These are phyloP conservation scores for Odiellus spinosus DNA, from an alignment of 2,888 invertebrate species.

Conservation along the genomic window DNA sequence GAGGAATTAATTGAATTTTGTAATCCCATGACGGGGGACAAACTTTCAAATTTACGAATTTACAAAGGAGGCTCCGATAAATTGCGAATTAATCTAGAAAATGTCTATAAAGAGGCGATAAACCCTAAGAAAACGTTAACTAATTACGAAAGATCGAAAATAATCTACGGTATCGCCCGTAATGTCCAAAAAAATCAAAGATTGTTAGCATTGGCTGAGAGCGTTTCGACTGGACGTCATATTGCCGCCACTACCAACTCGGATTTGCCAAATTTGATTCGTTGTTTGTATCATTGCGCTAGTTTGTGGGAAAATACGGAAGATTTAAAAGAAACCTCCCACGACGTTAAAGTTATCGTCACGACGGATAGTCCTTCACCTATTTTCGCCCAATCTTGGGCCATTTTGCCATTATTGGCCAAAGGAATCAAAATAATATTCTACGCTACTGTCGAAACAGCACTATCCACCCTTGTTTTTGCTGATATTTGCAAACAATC, in stretches of 20 bases:
- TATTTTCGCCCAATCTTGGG: conserved; percentile 4
- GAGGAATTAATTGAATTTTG: too few species aligned
- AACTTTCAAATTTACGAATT: too few species aligned
- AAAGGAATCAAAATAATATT: conserved; percentile 6
- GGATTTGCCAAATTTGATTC: conserved; percentile 10
- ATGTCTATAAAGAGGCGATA: too few species aligned
- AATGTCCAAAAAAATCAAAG: conserved; percentile 5
- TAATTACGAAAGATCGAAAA: too few species aligned
- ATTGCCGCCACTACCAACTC: conserved; percentile 1
- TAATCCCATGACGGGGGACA: too few species aligned
- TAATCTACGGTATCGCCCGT: conserved; percentile 5
- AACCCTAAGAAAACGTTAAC: too few species aligned
- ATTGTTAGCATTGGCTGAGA: conserved; percentile 6
- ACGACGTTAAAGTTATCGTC: background rate
- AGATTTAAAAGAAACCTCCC: background rate
- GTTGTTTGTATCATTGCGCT: conserved; percentile 8
- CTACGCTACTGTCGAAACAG: background rate
- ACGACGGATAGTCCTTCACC: background rate
- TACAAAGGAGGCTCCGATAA: too few species aligned
- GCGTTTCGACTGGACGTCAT: conserved; percentile 4
- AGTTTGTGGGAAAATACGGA: too few species aligned
- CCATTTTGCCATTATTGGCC: conserved; percentile 8
- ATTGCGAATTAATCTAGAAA: too few species aligned
- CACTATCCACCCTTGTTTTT: conserved; percentile 6
- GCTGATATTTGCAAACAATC: conserved; percentile 8